A percentile compares a stretch with the other conserved stretches of the same genome.
Conservation (phyloP, 2,888 invertebrate genomes). For the Pristionchus fissidentatus region DNA sequence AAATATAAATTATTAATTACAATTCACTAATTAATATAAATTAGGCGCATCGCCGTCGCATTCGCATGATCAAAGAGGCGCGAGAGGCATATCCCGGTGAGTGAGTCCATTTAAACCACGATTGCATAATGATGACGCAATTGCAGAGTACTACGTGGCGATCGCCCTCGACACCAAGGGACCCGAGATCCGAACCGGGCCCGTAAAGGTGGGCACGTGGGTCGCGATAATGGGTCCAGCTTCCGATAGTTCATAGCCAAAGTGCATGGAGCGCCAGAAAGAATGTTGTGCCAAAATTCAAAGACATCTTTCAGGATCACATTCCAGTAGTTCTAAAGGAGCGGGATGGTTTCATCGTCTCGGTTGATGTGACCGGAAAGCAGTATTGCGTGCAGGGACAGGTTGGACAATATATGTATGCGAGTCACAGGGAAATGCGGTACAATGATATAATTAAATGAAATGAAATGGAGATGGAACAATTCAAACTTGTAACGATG, state of each 20-base stretch:
- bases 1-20: not conserved
- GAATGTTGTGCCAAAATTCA: conserved; percentile 30
- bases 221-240: not conserved
- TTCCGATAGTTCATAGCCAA: not conserved
- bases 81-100: conserved; percentile 18
- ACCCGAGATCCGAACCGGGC: conserved; percentile 49
- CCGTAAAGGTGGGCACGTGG: conserved; percentile 3
- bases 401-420: too few relatives aligned
- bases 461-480: not conserved
- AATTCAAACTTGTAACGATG: not conserved
- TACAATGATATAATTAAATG: too few relatives aligned
- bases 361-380: conserved; percentile 16
- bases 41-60: conserved; percentile 12
- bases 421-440: too few relatives aligned
- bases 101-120: not conserved
- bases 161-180: conserved; percentile 48
- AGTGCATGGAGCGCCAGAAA: too few relatives aligned
- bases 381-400: conserved; percentile 14
- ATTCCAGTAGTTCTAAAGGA: not conserved
- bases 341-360: not conserved
- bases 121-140: not conserved
- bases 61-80: conserved; percentile 40
- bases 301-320: not conserved
- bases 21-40: not conserved
- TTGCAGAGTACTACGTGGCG: conserved; percentile 74